These are phyloP conservation scores for Callospermophilus lateralis DNA, from an alignment of 2,113 vertebrate genomes.

Conservation along the genomic window DNA sequence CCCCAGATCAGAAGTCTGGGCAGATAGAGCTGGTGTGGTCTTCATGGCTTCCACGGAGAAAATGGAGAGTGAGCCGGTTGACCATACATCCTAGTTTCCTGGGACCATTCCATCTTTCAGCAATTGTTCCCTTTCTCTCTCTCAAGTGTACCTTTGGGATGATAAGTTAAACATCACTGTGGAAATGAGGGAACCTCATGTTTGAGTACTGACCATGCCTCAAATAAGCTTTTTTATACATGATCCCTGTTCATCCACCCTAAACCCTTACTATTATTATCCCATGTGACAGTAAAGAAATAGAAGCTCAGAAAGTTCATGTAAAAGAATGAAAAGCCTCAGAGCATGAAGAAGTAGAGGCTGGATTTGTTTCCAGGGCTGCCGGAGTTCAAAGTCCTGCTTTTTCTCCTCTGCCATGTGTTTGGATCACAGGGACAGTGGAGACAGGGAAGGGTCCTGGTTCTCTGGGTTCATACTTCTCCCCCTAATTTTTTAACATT, in stretches of 20 bases:
- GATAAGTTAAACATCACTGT: not conserved
- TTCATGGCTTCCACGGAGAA: not conserved
- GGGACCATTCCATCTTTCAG: not conserved
- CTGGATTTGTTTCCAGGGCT: not conserved
- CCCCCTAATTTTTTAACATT: not conserved
- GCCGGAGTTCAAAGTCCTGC: not conserved
- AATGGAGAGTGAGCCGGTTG: not conserved
- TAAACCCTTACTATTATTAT: not conserved
- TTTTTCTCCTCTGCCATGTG: not conserved
- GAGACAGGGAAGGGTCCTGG: not conserved
- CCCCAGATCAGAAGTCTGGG: not conserved
- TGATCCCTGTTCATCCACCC: not conserved
- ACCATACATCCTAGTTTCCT: not conserved
- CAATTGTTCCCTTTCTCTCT: not conserved
- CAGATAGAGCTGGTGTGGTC: not conserved
- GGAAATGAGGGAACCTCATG: not conserved
- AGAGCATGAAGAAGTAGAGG: not conserved
- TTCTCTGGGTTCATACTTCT: not conserved
- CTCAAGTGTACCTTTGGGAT: not conserved
- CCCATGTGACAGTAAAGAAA: not conserved
- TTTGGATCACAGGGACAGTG: not conserved
- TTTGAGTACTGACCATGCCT: not conserved
- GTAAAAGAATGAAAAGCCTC: not conserved
- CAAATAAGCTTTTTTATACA: not conserved
- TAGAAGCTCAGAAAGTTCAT: not conserved